These are phyloP conservation scores for Paralichthys olivaceus DNA, from an alignment of 2,113 vertebrate genomes.

Conservation along the genomic window DNA sequence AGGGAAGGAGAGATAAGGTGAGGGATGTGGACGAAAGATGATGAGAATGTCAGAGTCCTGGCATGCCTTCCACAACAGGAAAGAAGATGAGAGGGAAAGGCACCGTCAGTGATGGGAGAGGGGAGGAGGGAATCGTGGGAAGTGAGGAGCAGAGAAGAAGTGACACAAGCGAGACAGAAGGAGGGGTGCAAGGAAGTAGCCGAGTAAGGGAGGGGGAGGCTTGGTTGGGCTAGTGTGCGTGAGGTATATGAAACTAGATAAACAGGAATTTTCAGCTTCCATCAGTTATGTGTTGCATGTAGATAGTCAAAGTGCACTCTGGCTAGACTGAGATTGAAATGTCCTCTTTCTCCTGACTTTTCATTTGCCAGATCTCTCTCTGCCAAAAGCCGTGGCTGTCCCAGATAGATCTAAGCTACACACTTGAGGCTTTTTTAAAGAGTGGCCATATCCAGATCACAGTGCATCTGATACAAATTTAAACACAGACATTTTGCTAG, in stretches of 20 bases:
- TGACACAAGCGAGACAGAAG: slow-evolving; percentile 44
- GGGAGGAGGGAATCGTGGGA: slow-evolving; percentile 55
- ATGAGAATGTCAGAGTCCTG: slow-evolving; percentile 60
- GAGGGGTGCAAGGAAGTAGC: slow-evolving; percentile 26
- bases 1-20: slow-evolving; percentile 42
- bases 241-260: slow-evolving; percentile 38
- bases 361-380: slow-evolving; percentile 37
- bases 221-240: background rate
- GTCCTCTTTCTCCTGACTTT: slow-evolving; percentile 43
- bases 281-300: slow-evolving; percentile 10
- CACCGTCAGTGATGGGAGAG: slow-evolving; percentile 41
- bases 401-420: slow-evolving; percentile 35
- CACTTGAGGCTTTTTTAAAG: slow-evolving; percentile 21
- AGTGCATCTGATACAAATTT: slow-evolving; percentile 21
- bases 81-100: slow-evolving; percentile 62
- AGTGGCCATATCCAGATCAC: slow-evolving; percentile 24
- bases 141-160: slow-evolving; percentile 55
- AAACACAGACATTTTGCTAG: slow-evolving; percentile 7
- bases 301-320: slow-evolving; percentile 8
- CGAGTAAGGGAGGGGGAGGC: background rate
- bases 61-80: slow-evolving; percentile 56
- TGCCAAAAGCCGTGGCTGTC: slow-evolving; percentile 41
- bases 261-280: slow-evolving; percentile 29
- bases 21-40: slow-evolving; percentile 52
- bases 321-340: slow-evolving; percentile 37